Evolutionary conservation across 2,888 invertebrate genomes (phyloP), one percentile per base, ranked within the genome.

Genomic region (Tyria jacobaeae): DNA sequence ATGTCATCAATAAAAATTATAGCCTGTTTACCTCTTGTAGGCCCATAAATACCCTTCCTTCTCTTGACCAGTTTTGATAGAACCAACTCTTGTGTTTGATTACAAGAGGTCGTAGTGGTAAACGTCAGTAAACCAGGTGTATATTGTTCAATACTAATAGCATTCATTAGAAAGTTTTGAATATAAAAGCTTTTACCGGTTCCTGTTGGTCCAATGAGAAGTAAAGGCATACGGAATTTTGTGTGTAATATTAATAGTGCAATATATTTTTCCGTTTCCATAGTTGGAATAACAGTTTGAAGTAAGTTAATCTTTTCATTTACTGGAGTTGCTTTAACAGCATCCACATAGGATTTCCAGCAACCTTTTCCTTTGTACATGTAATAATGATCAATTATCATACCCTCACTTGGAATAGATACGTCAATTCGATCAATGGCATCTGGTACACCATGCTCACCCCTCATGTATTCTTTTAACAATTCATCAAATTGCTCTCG

Each of bases 1-100:
- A 98, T 95, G 84, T 98, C 98, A 83, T 98, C 98, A 55, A 98
- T 96, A 85, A 98, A 98, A 72, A 98, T 96, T 35, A 98, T 92
- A 7, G 94, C 92, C 57, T 91, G 92, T 88, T 96, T 96, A 0
- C 97, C 97, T 85, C 95, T 95, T 12, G 96, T 95, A 0, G 98
- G 97, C 0, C 97, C 97, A 83, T 96, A 97, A 68, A 95, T 95
- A 57, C 97, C 97, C 84, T 96, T 96, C 76, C 96, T 94, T 73
- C 95, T 93, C 85, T 96, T 97, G 37, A 95, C 94, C 65, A 97
- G 80, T 83, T 96, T 97, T 0, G 96, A 95, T 66, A 97, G 88
- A 6, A 97, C 94, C 60, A 97, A 88, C n/a, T 97, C 96, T 90
- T 98, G 97, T 0, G 97, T 96, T 92, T 97, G 97, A 81, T 96